phyloP scores from a whole-genome alignment of 1,140 invertebrate genomes.

The Ctenoplectra terminalis region DNA sequence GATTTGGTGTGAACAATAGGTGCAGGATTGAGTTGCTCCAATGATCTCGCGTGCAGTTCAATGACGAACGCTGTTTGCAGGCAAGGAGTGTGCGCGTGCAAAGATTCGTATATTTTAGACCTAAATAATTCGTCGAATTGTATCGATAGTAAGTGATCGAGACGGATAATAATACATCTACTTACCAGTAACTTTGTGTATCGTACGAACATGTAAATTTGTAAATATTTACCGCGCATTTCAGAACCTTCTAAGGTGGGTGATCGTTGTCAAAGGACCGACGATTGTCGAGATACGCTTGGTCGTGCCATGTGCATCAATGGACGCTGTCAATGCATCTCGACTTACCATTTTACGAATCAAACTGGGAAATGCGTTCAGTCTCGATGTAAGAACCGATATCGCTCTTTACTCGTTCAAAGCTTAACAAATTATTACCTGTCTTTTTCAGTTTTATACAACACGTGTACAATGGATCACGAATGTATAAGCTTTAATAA shows the following conservation, averaged over 20 bases:
- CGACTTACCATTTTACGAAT: constrained; percentile 58
- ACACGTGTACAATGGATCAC: constrained; percentile 42
- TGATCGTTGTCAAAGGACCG: constrained; percentile 61
- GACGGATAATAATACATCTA: not conserved
- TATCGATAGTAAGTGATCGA: constrained; percentile 58
- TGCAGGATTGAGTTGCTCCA: constrained; percentile 49
- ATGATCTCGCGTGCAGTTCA: constrained; percentile 37
- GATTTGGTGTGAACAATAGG: constrained; percentile 29
- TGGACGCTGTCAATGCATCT: constrained; percentile 56
- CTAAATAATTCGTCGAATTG: constrained; percentile 69
- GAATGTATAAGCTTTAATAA: constrained; percentile 39
- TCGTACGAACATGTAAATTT: not conserved
- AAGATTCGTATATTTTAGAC: constrained; percentile 63
- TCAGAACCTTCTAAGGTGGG: constrained; percentile 51
- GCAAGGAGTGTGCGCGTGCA: constrained; percentile 63
- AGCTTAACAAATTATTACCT: too few relatives aligned
- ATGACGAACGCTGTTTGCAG: constrained; percentile 65
- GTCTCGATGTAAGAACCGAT: constrained; percentile 48
- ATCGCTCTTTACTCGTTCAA: not conserved
- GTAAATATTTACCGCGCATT: constrained; percentile 5
- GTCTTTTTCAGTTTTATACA: constrained; percentile 53
- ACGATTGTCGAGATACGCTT: constrained; percentile 62
- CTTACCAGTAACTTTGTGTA: not conserved
- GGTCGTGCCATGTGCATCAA: constrained; percentile 58
- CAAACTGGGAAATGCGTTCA: constrained; percentile 50